These are phyloP conservation scores for Centroberyx gerrardi DNA, from an alignment of 2,797 vertebrate genomes.

Conservation along the genomic window DNA sequence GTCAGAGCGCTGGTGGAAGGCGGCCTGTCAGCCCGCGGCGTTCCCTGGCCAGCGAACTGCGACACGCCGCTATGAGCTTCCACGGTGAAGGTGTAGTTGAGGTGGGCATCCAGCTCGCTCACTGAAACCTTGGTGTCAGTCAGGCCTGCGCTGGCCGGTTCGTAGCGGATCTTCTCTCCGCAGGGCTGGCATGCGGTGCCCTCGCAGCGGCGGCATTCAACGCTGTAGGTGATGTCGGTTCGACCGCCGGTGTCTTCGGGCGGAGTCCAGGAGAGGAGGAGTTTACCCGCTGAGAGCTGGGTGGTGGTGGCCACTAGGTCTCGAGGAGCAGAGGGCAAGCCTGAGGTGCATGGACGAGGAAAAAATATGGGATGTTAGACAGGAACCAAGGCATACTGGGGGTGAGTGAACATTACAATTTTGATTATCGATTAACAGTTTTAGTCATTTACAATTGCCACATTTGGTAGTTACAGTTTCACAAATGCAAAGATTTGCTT, in stretches of 20 bases:
- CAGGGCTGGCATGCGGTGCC: constrained; percentile 87
- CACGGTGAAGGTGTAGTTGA: constrained; percentile 94
- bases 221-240: constrained; percentile 88
- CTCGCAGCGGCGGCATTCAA: constrained; percentile 92
- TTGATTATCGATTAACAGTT: too few species aligned
- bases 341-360: constrained; percentile 68
- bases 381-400: neutral
- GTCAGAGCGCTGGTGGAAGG: constrained; percentile 87
- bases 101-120: constrained; percentile 91
- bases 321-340: constrained; percentile 90
- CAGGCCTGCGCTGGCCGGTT: constrained; percentile 77
- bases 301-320: constrained; percentile 82
- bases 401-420: too few species aligned
- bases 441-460: too few species aligned
- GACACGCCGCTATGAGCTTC: constrained; percentile 93
- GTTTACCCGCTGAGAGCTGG: constrained; percentile 83
- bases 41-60: constrained; percentile 67
- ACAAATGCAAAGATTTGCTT: too few species aligned
- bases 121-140: constrained; percentile 84
- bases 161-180: constrained; percentile 88
- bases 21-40: constrained; percentile 53
- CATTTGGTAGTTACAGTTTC: too few species aligned
- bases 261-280: constrained; percentile 91
- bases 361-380: constrained; percentile 1
- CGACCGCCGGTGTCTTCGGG: constrained; percentile 90